Conservation (phyloP, 2,113 vertebrate species). For the Struthio camelus region DNA sequence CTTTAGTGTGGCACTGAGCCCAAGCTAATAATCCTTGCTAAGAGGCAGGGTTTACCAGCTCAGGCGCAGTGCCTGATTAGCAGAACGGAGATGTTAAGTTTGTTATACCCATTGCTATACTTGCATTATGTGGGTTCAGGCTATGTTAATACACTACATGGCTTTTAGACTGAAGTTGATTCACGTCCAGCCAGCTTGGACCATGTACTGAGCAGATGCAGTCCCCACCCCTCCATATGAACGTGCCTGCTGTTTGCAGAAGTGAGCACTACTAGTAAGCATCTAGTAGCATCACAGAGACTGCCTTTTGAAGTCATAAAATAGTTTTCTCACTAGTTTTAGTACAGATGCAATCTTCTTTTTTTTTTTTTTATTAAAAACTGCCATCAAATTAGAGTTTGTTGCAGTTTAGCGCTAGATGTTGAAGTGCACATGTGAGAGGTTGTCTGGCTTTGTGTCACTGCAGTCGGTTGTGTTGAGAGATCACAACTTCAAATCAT, state of each 20-base stretch:
- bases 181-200: background rate
- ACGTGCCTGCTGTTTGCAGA: background rate
- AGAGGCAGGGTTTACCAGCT: background rate
- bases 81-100: background rate
- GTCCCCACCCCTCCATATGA: accelerated
- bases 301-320: background rate
- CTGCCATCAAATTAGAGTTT: background rate
- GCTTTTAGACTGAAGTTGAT: background rate
- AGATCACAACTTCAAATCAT: background rate
- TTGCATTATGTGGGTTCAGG: background rate
- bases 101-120: background rate
- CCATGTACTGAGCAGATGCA: accelerated
- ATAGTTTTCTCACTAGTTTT: background rate
- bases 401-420: background rate
- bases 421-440: background rate
- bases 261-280: accelerated
- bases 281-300: background rate
- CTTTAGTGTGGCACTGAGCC: accelerated
- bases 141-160: background rate
- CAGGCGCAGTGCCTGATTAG: accelerated
- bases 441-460: background rate
- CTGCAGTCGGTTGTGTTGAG: background rate
- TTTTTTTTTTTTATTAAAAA: background rate
- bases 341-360: background rate
- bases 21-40: accelerated